Evolutionary conservation across 2,113 vertebrate species (phyloP).

Genomic region (Nyctereutes procyonoides): DNA sequence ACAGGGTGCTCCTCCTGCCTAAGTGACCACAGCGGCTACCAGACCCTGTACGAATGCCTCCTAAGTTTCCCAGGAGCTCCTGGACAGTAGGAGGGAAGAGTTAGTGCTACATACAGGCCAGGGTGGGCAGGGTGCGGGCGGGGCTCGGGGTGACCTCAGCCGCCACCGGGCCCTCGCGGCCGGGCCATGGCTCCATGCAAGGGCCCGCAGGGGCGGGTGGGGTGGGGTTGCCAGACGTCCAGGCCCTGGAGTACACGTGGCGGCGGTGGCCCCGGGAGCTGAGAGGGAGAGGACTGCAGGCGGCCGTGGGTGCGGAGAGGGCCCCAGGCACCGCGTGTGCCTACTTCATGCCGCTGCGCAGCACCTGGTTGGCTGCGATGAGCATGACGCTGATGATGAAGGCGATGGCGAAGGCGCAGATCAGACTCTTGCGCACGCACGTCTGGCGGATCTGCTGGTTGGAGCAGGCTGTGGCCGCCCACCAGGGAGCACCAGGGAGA

Average conservation of each 20-base stretch:
- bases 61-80: neutral
- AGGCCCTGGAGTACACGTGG: neutral
- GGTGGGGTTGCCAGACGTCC: neutral
- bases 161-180: slow-evolving; percentile 18
- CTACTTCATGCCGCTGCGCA: slow-evolving; percentile 98
- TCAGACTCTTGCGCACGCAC: slow-evolving; percentile 97
- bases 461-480: slow-evolving; percentile 90
- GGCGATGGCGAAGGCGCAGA: slow-evolving; percentile 98
- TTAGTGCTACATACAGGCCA: slow-evolving; percentile 56
- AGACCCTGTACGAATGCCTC: neutral
- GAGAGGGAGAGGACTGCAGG: slow-evolving; percentile 48
- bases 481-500: neutral
- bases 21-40: neutral
- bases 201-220: neutral
- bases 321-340: neutral
- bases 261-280: neutral
- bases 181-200: slow-evolving; percentile 55
- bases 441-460: slow-evolving; percentile 99
- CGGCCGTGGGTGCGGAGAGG: neutral
- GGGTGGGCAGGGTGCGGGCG: neutral
- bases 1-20: neutral
- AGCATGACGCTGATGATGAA: slow-evolving; percentile 99
- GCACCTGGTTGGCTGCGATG: slow-evolving; percentile 98
- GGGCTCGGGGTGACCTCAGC: neutral
- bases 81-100: slow-evolving; percentile 30